Conservation (phyloP, 2,888 invertebrate genomes). For the Trissolcus brochymenae region DNA sequence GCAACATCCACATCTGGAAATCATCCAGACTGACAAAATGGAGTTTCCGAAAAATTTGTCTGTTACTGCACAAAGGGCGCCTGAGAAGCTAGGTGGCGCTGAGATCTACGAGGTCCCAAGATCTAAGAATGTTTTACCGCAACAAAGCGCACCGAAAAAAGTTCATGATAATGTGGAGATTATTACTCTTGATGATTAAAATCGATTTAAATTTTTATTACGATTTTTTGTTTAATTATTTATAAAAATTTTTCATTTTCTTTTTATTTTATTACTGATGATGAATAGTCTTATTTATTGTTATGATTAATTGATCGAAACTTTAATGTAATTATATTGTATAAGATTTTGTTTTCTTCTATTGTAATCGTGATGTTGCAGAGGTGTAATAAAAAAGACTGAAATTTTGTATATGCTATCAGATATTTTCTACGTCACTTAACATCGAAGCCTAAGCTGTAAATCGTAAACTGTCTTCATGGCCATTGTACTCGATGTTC, state of each 20-base stretch:
- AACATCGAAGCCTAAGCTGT: no score
- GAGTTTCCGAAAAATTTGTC: conserved; percentile 67
- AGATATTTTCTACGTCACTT: not conserved
- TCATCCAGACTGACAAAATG: conserved; percentile 70
- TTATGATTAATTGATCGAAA: no score
- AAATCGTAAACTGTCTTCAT: no score
- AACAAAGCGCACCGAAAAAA: conserved; percentile 61
- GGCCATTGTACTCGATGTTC: no score
- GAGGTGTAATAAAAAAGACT: conserved; percentile 1
- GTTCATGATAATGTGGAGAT: conserved; percentile 70
- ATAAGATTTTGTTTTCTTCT: no score
- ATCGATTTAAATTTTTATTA: not conserved
- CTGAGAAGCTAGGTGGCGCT: conserved; percentile 63
- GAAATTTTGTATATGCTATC: conserved; percentile 1
- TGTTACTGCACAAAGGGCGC: conserved; percentile 64
- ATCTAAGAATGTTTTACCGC: conserved; percentile 51
- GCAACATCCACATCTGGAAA: conserved; percentile 73
- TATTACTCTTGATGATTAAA: conserved; percentile 72
- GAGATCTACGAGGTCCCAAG: conserved; percentile 66
- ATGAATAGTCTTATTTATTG: not conserved
- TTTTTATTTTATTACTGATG: not conserved
- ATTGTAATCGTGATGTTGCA: no score
- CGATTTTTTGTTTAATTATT: no score
- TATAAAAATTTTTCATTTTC: no score
- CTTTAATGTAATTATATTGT: no score